Base-by-base conservation (phyloP, 2,113 vertebrate genomes). In the Albula glossodonta region DNA sequence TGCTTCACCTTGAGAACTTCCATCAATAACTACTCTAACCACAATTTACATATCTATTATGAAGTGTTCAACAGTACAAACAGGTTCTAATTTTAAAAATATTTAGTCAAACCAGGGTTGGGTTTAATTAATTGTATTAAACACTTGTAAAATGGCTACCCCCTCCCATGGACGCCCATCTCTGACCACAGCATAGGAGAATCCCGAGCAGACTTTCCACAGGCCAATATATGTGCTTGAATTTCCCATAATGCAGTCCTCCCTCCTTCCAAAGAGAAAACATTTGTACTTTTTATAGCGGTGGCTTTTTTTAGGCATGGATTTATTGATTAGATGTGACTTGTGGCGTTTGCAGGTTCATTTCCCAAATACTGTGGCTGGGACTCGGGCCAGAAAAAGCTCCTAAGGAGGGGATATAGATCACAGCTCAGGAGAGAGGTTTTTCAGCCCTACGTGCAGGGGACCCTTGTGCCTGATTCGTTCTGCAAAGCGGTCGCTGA, bases 251-350 rank as follows among this genome's bases (percentile, higher is more conserved):
- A 74, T 31, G 22, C 70, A 6, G 9, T 31, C 70, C 7, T 74
- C 70, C 31, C 31, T 41, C 31, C 31, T 31, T 74, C n/a, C n/a
- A 11, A 74, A 74, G n/a, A 31, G 22, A 74, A 74, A 74, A 31
- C 70, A 74, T 74, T 74, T 74, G n/a, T 74, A 25, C 70, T 74
- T 74, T 74, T 74, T 74, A 74, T 74, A 74, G 70, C 5, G n/a
- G n/a, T 74, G 70, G n/a, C 70, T n/a, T 31, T 19, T 74, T 74
- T n/a, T 25, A 74, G 70, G 31, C 70, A 74, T 74, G 22, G 70
- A 74, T 31, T 31, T 74, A 74, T 74, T 74, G 70, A 74, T 74
- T 74, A 74, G 70, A 19, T 31, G 53, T 12, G 53, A 56, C 53
- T 56, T 56, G 70, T 31, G 70, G 70, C 10, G 70, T 74, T 74